Evolutionary conservation across 2,888 invertebrate species (phyloP).

Genomic region (Drosophila histrio): DNA sequence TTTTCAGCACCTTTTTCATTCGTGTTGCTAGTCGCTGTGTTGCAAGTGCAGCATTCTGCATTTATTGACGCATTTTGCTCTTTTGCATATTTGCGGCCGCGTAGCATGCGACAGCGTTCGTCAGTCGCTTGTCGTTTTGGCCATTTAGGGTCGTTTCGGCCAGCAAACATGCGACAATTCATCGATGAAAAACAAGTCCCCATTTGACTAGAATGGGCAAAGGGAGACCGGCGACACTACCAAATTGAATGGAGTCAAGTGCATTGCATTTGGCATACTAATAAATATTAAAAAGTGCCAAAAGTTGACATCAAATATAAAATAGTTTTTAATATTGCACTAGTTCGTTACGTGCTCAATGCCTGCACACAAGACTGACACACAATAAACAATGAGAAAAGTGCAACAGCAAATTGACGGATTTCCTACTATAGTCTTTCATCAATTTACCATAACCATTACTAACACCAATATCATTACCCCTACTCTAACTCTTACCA

Average conservation of each 20-base stretch:
- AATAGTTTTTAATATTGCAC: slow-evolving; percentile 37
- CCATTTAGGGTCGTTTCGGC: slow-evolving; percentile 43
- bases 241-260: slow-evolving; percentile 66
- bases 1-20: slow-evolving; percentile 61
- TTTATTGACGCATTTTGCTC: slow-evolving; percentile 76
- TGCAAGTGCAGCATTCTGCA: slow-evolving; percentile 62
- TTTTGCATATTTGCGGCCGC: slow-evolving; percentile 69
- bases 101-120: slow-evolving; percentile 58
- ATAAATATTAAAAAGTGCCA: slow-evolving; percentile 54
- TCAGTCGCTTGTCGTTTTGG: slow-evolving; percentile 39
- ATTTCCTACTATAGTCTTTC: slow-evolving; percentile 28
- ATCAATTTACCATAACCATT: slow-evolving; percentile 24
- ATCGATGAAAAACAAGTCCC: slow-evolving; percentile 56
- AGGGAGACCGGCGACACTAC: background rate
- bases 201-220: slow-evolving; percentile 11
- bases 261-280: slow-evolving; percentile 68
- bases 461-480: background rate
- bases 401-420: slow-evolving; percentile 34
- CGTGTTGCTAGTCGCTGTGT: slow-evolving; percentile 17
- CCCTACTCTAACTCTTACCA: too few species aligned
- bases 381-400: slow-evolving; percentile 38
- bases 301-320: slow-evolving; percentile 36
- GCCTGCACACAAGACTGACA: slow-evolving; percentile 31
- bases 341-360: slow-evolving; percentile 38
- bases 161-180: slow-evolving; percentile 66